phyloP scores from a whole-genome alignment of 2,888 invertebrate genomes.

The Cephus nigrinus region DNA sequence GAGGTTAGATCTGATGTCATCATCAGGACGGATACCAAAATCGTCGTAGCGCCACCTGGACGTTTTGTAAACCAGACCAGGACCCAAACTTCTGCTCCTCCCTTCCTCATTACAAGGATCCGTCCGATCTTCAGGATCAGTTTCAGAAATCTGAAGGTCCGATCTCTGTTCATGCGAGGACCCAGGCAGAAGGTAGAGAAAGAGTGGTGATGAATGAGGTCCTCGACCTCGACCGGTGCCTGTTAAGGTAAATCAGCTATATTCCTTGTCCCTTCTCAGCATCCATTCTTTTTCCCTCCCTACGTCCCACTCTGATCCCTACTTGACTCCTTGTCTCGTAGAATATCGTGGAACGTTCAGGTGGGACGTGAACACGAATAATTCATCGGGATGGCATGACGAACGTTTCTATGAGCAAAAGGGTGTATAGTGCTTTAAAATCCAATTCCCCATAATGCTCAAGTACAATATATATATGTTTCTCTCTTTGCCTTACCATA shows the following conservation, averaged over 20 bases:
- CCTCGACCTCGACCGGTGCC: background rate
- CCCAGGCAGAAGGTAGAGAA: background rate
- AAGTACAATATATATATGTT: slow-evolving; percentile 6
- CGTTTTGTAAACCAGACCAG: background rate
- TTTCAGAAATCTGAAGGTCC: background rate
- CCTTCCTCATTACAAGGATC: background rate
- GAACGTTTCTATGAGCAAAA: slow-evolving; percentile 42
- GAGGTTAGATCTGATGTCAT: background rate
- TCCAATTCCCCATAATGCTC: slow-evolving; percentile 50
- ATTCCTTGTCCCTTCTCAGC: background rate
- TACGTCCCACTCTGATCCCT: slow-evolving; percentile 7
- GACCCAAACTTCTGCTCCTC: background rate
- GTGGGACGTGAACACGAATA: slow-evolving; percentile 26
- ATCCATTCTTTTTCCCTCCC: background rate
- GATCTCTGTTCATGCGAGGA: background rate
- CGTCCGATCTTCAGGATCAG: background rate
- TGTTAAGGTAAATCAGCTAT: background rate
- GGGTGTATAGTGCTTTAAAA: slow-evolving; percentile 45
- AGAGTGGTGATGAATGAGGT: slow-evolving; percentile 4
- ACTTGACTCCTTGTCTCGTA: background rate
- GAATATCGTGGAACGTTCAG: slow-evolving; percentile 19
- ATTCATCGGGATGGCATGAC: slow-evolving; percentile 34
- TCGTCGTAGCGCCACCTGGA: background rate
- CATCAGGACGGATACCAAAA: background rate
- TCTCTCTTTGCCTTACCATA: slow-evolving; percentile 12